Conservation (phyloP, 2,888 invertebrate species). For the Helobdella robusta region DNA sequence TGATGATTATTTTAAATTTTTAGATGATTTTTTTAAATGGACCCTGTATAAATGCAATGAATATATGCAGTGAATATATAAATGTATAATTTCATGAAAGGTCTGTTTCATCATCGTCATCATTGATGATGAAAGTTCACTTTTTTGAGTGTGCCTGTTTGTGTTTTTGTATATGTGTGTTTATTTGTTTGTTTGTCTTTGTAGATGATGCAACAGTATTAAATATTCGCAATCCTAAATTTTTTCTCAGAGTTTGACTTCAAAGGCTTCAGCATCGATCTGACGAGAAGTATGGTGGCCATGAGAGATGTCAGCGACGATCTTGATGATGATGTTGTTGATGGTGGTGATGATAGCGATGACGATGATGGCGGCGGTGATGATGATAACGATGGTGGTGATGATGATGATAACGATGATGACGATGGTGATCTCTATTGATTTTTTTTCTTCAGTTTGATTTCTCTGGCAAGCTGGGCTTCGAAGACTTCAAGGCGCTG, state of each 20-base stretch:
- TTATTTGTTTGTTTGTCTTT: no score
- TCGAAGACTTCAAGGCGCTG: slow-evolving; percentile 33
- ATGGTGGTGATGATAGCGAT: not conserved
- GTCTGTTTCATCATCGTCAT: no score
- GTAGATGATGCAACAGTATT: no score
- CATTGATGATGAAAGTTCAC: no score
- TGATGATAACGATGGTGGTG: not conserved
- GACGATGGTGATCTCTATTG: not conserved
- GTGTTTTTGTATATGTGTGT: no score
- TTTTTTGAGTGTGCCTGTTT: no score
- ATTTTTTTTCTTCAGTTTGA: slow-evolving; percentile 26
- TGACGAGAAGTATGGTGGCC: slow-evolving; percentile 83
- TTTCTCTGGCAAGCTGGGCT: slow-evolving; percentile 33
- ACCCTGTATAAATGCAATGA: no score
- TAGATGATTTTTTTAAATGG: no score
- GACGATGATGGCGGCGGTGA: not conserved
- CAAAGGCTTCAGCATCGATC: slow-evolving; percentile 74
- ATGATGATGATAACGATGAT: not conserved
- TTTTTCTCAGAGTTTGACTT: slow-evolving; percentile 49
- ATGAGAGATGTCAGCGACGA: slow-evolving; percentile 65
- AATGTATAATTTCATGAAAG: no score
- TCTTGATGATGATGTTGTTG: slow-evolving; percentile 8
- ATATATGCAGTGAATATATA: no score
- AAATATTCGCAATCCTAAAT: no score
- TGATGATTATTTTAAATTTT: no score